Percentiles rank a stretch among this genome's conserved stretches.
Conservation (phyloP, 2,113 vertebrate species). For the Vulpes ferrilata region DNA sequence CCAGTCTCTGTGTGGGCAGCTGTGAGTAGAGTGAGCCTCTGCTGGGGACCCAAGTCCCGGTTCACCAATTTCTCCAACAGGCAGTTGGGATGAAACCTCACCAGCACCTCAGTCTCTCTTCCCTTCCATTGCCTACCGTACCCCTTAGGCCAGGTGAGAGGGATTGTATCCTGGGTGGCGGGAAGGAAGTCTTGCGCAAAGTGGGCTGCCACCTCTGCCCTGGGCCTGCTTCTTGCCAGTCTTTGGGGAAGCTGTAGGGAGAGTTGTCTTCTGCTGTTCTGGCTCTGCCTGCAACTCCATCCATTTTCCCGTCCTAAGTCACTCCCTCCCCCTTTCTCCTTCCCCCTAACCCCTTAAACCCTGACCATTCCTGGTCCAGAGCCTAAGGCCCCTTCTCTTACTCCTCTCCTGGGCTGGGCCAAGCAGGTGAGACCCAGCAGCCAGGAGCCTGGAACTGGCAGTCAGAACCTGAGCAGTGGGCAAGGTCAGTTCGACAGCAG, state of each 20-base stretch:
- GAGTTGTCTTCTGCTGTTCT: not conserved
- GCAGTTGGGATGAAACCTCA: slow-evolving; percentile 63
- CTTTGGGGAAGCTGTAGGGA: not conserved
- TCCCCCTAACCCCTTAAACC: not conserved
- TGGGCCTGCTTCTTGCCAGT: not conserved
- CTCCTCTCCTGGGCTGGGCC: not conserved
- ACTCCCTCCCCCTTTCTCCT: not conserved
- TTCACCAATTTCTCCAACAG: slow-evolving; percentile 12
- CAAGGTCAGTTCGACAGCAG: slow-evolving; percentile 69
- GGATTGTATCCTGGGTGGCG: not conserved
- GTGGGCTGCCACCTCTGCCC: not conserved
- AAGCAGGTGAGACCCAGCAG: slow-evolving; percentile 60
- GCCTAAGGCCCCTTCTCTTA: not conserved
- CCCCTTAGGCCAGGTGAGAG: slow-evolving; percentile 61
- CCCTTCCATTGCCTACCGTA: not conserved
- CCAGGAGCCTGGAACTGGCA: slow-evolving; percentile 69
- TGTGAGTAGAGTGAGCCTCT: not conserved
- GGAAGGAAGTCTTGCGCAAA: not conserved
- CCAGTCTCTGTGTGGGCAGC: not conserved
- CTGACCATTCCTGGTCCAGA: not conserved
- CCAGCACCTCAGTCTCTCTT: not conserved
- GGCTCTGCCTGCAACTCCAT: not conserved
- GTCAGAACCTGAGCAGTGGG: slow-evolving; percentile 73
- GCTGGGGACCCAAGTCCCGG: not conserved
- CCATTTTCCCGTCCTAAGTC: not conserved